Percentiles rank a stretch among this genome's conserved stretches.
Conservation (phyloP, 1,140 invertebrate species). For the Polypedilum pembai region DNA sequence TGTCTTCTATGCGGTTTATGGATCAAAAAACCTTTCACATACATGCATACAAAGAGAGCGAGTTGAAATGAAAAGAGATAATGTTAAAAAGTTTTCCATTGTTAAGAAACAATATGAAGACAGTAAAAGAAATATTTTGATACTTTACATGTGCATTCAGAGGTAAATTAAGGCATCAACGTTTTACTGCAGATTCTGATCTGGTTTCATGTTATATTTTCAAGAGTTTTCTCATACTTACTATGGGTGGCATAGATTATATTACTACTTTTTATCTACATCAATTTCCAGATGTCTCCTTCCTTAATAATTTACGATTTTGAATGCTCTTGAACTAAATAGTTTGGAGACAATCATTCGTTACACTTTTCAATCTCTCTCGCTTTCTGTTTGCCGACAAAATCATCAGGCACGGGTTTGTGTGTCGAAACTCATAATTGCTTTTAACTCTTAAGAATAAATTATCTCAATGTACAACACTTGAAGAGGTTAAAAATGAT, state of each 20-base stretch:
- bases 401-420: conserved; percentile 7
- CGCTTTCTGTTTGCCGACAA: too few relatives aligned
- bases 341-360: too few relatives aligned
- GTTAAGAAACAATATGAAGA: background rate
- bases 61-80: background rate
- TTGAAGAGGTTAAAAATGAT: background rate
- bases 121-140: conserved; percentile 23
- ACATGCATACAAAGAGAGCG: background rate
- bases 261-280: too few relatives aligned
- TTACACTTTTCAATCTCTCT: too few relatives aligned
- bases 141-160: background rate
- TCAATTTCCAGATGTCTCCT: too few relatives aligned
- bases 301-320: too few relatives aligned
- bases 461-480: conserved; percentile 2
- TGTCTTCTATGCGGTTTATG: conserved; percentile 10
- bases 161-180: background rate
- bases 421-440: background rate
- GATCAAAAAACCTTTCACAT: background rate
- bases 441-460: conserved; percentile 2
- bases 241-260: too few relatives aligned
- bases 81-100: background rate
- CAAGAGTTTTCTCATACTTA: too few relatives aligned
- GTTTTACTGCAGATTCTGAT: too few relatives aligned
- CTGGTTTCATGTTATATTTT: too few relatives aligned
- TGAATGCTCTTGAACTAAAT: too few relatives aligned